A percentile compares a stretch with the other conserved stretches of the same genome.
These are phyloP conservation scores for Oegoconia quadripuncta DNA, from an alignment of 2,888 invertebrate genomes.

Conservation along the genomic window DNA sequence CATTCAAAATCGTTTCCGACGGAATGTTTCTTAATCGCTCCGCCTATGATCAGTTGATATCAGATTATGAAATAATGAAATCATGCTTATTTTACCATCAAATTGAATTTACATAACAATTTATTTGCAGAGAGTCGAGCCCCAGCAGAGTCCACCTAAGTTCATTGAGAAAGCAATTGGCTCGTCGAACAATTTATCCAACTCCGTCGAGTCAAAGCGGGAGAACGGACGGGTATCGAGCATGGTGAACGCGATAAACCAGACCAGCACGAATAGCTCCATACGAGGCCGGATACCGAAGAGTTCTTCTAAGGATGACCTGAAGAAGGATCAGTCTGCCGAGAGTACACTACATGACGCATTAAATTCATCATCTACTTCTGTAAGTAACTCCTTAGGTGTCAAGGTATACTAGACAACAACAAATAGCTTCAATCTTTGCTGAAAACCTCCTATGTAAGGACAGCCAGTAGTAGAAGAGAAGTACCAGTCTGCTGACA, in stretches of 20 bases:
- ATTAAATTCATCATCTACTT: conserved; percentile 66
- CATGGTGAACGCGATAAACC: conserved; percentile 69
- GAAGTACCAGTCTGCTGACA: conserved; percentile 52
- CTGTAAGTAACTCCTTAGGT: no score
- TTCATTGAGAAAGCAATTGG: conserved; percentile 65
- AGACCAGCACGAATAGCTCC: conserved; percentile 46
- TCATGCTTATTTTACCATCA: no score
- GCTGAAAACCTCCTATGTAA: no score
- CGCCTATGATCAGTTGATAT: no score
- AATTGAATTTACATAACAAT: no score
- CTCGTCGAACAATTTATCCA: conserved; percentile 36
- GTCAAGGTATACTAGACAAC: no score
- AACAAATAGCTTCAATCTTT: no score
- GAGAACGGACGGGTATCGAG: conserved; percentile 69
- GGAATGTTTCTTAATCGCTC: no score
- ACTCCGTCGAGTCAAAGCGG: conserved; percentile 39
- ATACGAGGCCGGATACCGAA: conserved; percentile 61
- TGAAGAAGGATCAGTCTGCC: conserved; percentile 50
- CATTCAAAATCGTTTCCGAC: no score
- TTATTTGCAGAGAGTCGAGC: conserved; percentile 67
- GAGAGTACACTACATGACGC: conserved; percentile 62
- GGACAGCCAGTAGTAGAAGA: no score
- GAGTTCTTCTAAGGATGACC: conserved; percentile 68
- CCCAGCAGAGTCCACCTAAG: conserved; percentile 67
- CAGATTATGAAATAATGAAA: no score